phyloP scores from a whole-genome alignment of 2,113 vertebrate genomes.

The Mustelus asterias region DNA sequence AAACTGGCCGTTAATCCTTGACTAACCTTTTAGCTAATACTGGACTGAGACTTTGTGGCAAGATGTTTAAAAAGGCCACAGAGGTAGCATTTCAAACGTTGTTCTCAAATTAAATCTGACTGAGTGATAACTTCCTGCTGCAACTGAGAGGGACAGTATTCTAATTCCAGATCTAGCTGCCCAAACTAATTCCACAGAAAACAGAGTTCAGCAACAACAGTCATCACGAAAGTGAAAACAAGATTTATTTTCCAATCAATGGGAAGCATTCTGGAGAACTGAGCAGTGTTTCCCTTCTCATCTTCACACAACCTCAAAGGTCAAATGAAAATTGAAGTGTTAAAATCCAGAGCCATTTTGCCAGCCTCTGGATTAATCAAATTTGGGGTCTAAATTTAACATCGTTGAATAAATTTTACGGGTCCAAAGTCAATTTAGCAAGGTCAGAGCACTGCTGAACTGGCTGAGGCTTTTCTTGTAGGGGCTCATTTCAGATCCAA shows the following conservation, averaged over 20 bases:
- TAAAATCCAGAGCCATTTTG: background rate
- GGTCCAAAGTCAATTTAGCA: background rate
- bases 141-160: background rate
- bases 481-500: background rate
- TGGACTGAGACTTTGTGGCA: background rate
- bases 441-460: background rate
- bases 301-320: background rate
- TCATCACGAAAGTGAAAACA: background rate
- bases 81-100: background rate
- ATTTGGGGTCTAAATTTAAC: background rate
- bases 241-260: background rate
- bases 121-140: background rate
- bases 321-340: background rate
- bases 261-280: background rate
- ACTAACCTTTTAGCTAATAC: background rate
- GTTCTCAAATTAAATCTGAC: background rate
- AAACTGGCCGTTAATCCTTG: background rate
- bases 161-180: background rate
- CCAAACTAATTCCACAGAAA: background rate
- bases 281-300: background rate
- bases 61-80: background rate
- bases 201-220: background rate
- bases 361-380: background rate
- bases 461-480: background rate
- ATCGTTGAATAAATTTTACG: background rate